phyloP scores from a whole-genome alignment of 2,888 invertebrate genomes.

The Perdita meconis region DNA sequence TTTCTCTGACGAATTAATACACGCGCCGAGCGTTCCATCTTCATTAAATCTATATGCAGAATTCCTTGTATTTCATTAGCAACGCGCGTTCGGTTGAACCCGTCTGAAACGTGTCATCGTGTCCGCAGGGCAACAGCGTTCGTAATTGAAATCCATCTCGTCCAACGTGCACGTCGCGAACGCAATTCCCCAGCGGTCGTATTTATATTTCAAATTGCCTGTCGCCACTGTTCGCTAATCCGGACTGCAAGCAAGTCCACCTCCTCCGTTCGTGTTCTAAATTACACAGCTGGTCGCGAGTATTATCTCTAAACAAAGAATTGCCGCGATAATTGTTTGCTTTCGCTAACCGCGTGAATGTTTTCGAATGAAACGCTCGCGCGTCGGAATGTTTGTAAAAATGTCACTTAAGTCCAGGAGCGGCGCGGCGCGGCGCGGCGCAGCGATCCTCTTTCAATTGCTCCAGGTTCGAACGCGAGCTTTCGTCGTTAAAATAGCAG shows the following conservation, averaged over 20 bases:
- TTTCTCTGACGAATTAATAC: constrained; percentile 22
- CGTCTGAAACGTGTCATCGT: constrained; percentile 22
- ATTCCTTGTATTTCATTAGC: constrained; percentile 27
- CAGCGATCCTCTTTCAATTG: constrained; percentile 18
- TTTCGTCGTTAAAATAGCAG: constrained; percentile 35
- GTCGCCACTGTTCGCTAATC: neutral
- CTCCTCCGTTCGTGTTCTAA: neutral
- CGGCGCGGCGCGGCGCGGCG: too few relatives aligned
- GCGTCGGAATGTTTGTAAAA: constrained; percentile 11
- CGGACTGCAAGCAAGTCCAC: neutral
- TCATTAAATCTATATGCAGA: neutral
- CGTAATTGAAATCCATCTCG: constrained; percentile 40
- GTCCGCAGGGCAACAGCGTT: neutral
- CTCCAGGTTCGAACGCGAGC: constrained; percentile 8
- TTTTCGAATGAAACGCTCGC: constrained; percentile 9
- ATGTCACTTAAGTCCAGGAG: constrained; percentile 13
- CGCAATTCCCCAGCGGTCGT: constrained; percentile 23
- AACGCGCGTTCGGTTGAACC: neutral
- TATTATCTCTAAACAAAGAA: neutral
- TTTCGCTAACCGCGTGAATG: neutral
- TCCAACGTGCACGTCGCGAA: constrained; percentile 9
- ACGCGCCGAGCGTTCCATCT: constrained; percentile 14
- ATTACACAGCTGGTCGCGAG: neutral
- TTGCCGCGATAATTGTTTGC: neutral
- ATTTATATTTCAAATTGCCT: constrained; percentile 9